Conservation (phyloP, 2,888 invertebrate species). For the Dendrolimus houi region DNA sequence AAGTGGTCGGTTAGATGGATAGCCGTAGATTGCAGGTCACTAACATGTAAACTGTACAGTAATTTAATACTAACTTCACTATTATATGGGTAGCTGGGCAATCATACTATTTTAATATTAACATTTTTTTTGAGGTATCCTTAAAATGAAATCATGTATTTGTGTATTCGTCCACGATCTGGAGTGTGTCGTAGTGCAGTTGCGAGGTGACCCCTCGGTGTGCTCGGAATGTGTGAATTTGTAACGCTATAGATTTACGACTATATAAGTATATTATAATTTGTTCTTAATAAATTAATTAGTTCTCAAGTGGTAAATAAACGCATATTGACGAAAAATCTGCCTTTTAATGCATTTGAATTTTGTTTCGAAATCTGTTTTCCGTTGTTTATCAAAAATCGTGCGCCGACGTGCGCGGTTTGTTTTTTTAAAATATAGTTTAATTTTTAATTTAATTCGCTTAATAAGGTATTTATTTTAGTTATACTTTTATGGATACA, state of each 20-base stretch:
- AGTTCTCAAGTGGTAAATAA: slow-evolving; percentile 46
- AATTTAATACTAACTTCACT: slow-evolving; percentile 70
- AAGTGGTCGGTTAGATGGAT: slow-evolving; percentile 52
- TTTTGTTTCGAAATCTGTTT: slow-evolving; percentile 35
- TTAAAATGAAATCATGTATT: slow-evolving; percentile 50
- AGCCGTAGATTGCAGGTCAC: slow-evolving; percentile 56
- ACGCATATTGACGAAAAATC: slow-evolving; percentile 49
- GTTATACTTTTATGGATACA: slow-evolving; percentile 71
- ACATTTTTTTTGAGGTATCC: slow-evolving; percentile 50
- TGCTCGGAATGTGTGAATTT: slow-evolving; percentile 24
- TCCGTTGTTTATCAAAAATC: slow-evolving; percentile 23
- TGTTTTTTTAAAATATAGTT: slow-evolving; percentile 38
- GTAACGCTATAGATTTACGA: slow-evolving; percentile 14
- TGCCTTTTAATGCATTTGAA: slow-evolving; percentile 68
- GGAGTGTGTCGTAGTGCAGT: slow-evolving; percentile 3
- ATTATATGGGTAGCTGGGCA: slow-evolving; percentile 69
- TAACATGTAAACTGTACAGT: slow-evolving; percentile 65
- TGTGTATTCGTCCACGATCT: slow-evolving; percentile 46
- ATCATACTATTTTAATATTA: slow-evolving; percentile 68
- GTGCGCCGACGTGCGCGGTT: slow-evolving; percentile 46
- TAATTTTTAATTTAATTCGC: slow-evolving; percentile 63
- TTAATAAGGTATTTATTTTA: slow-evolving; percentile 75
- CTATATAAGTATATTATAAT: slow-evolving; percentile 22
- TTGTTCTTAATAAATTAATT: slow-evolving; percentile 29
- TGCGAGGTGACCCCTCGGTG: slow-evolving; percentile 4